Percentiles rank a stretch among this genome's conserved stretches.
phyloP scores from a whole-genome alignment of 1,140 invertebrate species.

The Leptinotarsa undecemlineata region DNA sequence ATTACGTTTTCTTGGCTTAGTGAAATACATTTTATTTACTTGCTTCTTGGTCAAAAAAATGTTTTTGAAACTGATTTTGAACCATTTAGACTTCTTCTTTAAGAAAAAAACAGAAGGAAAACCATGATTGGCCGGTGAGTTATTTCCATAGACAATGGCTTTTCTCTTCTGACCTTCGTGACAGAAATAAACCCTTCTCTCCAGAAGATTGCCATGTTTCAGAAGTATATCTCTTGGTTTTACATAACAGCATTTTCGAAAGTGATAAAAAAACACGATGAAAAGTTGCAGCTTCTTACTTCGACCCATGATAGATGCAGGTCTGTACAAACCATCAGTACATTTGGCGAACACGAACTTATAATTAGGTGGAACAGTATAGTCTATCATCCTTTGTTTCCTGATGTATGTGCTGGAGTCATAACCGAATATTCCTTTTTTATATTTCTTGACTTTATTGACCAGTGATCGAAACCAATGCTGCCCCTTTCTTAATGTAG shows the following conservation, averaged over 20 bases:
- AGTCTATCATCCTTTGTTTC: constrained; percentile 27
- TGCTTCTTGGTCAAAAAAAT: constrained; percentile 35
- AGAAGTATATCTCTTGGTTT: constrained; percentile 34
- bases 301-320: constrained; percentile 27
- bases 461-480: constrained; percentile 32
- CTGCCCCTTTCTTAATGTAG: not conserved
- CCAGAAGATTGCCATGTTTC: constrained; percentile 35
- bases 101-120: constrained; percentile 35
- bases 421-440: constrained; percentile 24
- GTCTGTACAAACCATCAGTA: constrained; percentile 32
- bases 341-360: constrained; percentile 37
- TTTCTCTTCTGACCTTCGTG: constrained; percentile 23
- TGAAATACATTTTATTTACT: constrained; percentile 25
- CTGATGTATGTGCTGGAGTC: constrained; percentile 14
- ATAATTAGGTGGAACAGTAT: constrained; percentile 29
- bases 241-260: constrained; percentile 30
- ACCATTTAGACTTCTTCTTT: constrained; percentile 32
- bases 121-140: constrained; percentile 38
- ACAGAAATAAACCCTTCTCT: constrained; percentile 30
- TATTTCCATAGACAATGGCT: constrained; percentile 35
- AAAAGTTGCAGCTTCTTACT: constrained; percentile 33
- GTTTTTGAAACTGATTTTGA: constrained; percentile 31
- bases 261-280: constrained; percentile 35
- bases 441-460: constrained; percentile 30
- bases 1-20: constrained; percentile 10